Evolutionary conservation across 1,140 invertebrate genomes (phyloP).

Genomic region (Monochamus saltuarius): DNA sequence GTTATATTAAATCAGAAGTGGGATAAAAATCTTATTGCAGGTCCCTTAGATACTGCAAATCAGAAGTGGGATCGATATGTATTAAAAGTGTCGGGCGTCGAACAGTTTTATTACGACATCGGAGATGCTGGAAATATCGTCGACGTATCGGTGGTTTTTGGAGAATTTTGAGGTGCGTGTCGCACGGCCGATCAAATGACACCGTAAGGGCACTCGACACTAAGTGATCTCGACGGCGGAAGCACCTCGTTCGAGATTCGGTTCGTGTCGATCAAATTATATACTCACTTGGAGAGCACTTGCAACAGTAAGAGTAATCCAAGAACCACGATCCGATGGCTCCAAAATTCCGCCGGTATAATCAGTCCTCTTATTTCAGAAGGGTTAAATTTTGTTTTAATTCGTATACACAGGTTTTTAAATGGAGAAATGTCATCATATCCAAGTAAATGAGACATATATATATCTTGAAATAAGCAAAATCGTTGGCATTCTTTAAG

Average conservation of each 20-base stretch:
- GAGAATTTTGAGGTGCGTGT: constrained; percentile 24
- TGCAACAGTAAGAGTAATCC: constrained; percentile 9
- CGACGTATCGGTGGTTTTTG: too few relatives aligned
- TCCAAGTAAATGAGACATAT: too few relatives aligned
- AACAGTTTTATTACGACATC: too few relatives aligned
- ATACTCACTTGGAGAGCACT: constrained; percentile 25
- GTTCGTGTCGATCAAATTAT: constrained; percentile 40
- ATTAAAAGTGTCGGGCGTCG: too few relatives aligned
- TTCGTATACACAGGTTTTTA: background rate
- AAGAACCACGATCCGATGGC: background rate
- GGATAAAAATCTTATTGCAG: too few relatives aligned
- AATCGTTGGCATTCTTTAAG: too few relatives aligned
- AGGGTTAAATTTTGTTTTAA: background rate
- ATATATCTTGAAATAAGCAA: too few relatives aligned
- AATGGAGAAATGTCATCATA: too few relatives aligned
- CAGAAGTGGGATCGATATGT: too few relatives aligned
- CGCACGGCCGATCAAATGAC: constrained; percentile 38
- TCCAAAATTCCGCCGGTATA: constrained; percentile 1
- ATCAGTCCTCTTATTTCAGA: background rate
- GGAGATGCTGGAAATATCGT: too few relatives aligned
- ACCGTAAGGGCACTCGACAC: constrained; percentile 36
- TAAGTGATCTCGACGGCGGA: constrained; percentile 40
- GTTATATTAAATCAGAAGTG: too few relatives aligned
- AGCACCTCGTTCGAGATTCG: constrained; percentile 36
- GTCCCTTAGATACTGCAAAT: too few relatives aligned